Percentiles rank a stretch among this genome's conserved stretches.
Evolutionary conservation across 2,888 invertebrate genomes (phyloP).

Genomic region (Trissonchulus latispiculum): DNA sequence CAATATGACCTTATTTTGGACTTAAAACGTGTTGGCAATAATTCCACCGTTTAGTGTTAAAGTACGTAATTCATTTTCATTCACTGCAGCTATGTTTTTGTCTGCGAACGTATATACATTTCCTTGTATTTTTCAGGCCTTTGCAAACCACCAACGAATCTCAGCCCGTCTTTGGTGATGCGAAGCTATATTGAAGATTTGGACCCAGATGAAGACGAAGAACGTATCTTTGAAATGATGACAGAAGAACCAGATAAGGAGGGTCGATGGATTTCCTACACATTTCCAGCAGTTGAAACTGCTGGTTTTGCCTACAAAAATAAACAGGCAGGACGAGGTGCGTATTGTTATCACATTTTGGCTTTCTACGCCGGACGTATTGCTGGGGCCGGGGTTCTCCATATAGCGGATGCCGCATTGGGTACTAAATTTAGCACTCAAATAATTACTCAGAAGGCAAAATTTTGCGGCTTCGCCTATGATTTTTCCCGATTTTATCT

Average conservation of each 20-base stretch:
- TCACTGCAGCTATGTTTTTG: background rate
- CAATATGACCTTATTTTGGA: too few relatives aligned
- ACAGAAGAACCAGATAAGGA: constrained; percentile 66
- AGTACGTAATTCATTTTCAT: background rate
- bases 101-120: background rate
- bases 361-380: too few relatives aligned
- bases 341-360: too few relatives aligned
- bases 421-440: background rate
- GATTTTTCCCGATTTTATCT: too few relatives aligned
- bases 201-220: constrained; percentile 66
- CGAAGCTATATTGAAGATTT: constrained; percentile 78
- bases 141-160: constrained; percentile 73
- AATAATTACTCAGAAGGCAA: too few relatives aligned
- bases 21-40: too few relatives aligned
- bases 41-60: too few relatives aligned
- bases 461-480: too few relatives aligned
- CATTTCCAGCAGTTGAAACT: constrained; percentile 58
- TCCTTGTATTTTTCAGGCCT: constrained; percentile 62
- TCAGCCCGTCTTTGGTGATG: constrained; percentile 60
- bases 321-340: too few relatives aligned
- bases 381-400: too few relatives aligned
- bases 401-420: background rate
- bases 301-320: constrained; percentile 52
- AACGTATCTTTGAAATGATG: constrained; percentile 69
- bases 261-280: constrained; percentile 67